Evolutionary conservation across 2,113 vertebrate genomes (phyloP), one percentile per base, ranked within the genome.

Genomic region (Serinus canaria): DNA sequence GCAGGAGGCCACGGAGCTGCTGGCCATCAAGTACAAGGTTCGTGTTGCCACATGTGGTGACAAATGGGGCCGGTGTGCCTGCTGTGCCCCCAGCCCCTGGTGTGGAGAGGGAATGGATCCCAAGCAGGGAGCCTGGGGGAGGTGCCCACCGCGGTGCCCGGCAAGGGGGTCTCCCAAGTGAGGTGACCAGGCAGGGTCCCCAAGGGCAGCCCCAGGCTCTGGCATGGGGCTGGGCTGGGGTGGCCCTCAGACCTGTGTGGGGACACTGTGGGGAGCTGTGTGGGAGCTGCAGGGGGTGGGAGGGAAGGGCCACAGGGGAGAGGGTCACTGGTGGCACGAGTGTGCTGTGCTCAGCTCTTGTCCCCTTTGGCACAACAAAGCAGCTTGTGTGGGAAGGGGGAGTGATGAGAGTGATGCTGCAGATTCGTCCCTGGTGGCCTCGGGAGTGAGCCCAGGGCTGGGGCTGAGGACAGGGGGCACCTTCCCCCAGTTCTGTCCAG

Each of bases 1-100:
- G 95, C 99, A 99, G 94, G 98, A 99, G 95, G 99, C 99, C 93
- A 99, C 99, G 0, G 99, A 99, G 83, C 98, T 99, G 44, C 98
- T 99, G 30, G 99, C 99, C 1, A 98, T 98, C 96, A 99, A 99
- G 94, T 99, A 99, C 96, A 99, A 99, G 99, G 99, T 99, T 97
- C 39, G 90, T 30, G 67, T 15, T 17, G 3, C 33, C 66, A 4
- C 2, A 1, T 3, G 0, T 6, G 16, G 0, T 33, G 4, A 19
- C 0, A 6, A 17, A 43, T 0, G 1, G 15, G 5, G 31, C 37
- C 0, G 21, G 39, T 68, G 37, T 12, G 8, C 8, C 70, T 22
- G 39, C 56, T 9, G 64, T 16, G 49, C 28, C 44, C 44, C 33
- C 67, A 39, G 46, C 31, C 17, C 27, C 55, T 41, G 0, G 1